Percentiles rank a stretch among this genome's conserved stretches.
Evolutionary conservation across 2,113 vertebrate species (phyloP).

Genomic region (Craseonycteris thonglongyai): DNA sequence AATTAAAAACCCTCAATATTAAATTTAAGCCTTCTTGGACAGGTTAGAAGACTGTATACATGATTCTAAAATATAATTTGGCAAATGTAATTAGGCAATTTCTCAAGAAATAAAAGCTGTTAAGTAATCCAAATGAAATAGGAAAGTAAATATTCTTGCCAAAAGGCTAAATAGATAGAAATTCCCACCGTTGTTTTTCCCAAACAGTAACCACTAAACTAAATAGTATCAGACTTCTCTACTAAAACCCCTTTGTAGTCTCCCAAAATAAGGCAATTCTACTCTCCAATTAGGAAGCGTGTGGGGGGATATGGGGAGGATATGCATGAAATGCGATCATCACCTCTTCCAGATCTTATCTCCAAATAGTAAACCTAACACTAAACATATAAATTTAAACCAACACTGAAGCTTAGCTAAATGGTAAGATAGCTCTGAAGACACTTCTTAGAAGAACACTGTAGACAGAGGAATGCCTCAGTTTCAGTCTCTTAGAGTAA

Average conservation of each 20-base stretch:
- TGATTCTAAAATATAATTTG: background rate
- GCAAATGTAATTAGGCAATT: background rate
- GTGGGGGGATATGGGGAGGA: rapidly evolving
- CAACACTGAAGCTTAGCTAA: background rate
- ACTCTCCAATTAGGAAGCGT: background rate
- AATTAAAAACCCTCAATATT: background rate
- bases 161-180: conserved; percentile 1
- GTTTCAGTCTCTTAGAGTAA: background rate
- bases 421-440: background rate
- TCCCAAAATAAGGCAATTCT: background rate
- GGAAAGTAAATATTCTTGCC: background rate
- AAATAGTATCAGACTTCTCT: background rate
- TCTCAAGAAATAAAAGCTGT: conserved; percentile 27
- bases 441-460: background rate
- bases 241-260: background rate
- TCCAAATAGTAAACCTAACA: background rate
- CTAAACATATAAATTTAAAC: background rate
- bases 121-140: background rate
- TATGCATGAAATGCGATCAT: background rate
- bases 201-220: background rate
- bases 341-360: background rate
- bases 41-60: background rate
- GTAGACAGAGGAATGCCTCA: background rate
- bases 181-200: background rate
- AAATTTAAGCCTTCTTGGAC: background rate